phyloP scores from a whole-genome alignment of 2,888 invertebrate genomes.

The Eurytoma adleriae region DNA sequence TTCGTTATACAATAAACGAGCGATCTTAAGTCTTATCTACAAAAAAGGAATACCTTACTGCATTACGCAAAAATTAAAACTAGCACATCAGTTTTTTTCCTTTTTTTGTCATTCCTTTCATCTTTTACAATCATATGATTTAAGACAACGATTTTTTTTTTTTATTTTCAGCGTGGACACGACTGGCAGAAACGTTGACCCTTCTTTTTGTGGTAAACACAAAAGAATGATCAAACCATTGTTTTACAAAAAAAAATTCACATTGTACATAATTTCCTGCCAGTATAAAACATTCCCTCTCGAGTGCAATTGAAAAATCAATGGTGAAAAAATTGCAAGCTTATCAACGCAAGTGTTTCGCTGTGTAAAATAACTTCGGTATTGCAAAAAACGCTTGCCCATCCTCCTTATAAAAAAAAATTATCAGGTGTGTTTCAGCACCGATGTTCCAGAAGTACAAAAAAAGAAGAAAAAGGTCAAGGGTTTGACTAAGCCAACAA shows the following conservation, averaged over 20 bases:
- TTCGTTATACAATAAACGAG: slow-evolving; percentile 58
- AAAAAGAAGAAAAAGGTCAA: slow-evolving; percentile 20
- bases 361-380: neutral
- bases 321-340: slow-evolving; percentile 32
- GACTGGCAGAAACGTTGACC: slow-evolving; percentile 49
- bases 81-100: slow-evolving; percentile 51
- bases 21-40: slow-evolving; percentile 57
- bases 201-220: slow-evolving; percentile 28
- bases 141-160: slow-evolving; percentile 43
- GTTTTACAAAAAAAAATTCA: slow-evolving; percentile 28
- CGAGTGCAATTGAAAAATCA: slow-evolving; percentile 18
- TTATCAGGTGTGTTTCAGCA: neutral
- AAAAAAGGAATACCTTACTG: slow-evolving; percentile 58
- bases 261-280: slow-evolving; percentile 21
- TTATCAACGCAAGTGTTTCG: slow-evolving; percentile 28
- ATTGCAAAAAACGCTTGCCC: slow-evolving; percentile 10
- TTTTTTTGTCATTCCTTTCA: slow-evolving; percentile 36
- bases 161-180: slow-evolving; percentile 15
- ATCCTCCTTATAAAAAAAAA: slow-evolving; percentile 18
- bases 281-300: slow-evolving; percentile 32
- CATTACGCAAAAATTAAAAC: slow-evolving; percentile 56
- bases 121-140: slow-evolving; percentile 48
- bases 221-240: too few species aligned
- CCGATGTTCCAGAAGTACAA: too few species aligned
- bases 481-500: slow-evolving; percentile 31